These are phyloP conservation scores for Rhadina sibilatrix DNA, from an alignment of 2,113 vertebrate species.

Conservation along the genomic window DNA sequence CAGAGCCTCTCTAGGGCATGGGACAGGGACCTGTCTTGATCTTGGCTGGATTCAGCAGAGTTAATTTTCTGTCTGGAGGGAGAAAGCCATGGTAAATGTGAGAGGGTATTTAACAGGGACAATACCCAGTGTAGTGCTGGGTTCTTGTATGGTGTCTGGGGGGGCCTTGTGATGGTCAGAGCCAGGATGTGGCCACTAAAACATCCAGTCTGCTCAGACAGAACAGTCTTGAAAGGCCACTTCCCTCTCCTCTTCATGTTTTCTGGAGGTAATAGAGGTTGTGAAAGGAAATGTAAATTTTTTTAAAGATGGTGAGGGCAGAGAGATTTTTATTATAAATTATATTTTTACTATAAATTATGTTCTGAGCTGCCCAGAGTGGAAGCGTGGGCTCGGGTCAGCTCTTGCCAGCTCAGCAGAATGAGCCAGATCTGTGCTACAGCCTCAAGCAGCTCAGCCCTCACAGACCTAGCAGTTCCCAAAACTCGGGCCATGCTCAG, in stretches of 20 bases:
- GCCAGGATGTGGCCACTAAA: not conserved
- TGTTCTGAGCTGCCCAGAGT: not conserved
- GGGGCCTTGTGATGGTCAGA: not conserved
- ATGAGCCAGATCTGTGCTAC: accelerated
- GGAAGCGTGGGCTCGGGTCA: not conserved
- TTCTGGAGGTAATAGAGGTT: not conserved
- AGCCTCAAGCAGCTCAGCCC: not conserved
- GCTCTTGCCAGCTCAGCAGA: not conserved
- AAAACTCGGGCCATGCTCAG: accelerated
- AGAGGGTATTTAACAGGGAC: not conserved
- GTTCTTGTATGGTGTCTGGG: accelerated
- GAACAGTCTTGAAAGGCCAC: not conserved
- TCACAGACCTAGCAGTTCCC: not conserved
- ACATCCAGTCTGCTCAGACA: too few relatives aligned
- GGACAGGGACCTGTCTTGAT: not conserved
- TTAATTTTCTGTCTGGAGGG: not conserved
- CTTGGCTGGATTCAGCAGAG: not conserved
- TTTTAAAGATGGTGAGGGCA: accelerated
- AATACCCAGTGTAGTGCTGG: not conserved
- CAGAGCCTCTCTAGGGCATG: accelerated
- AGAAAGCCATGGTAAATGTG: accelerated
- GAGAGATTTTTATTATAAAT: not conserved
- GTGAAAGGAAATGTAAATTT: not conserved
- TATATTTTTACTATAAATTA: not conserved
- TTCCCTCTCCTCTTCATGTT: not conserved